Percentiles rank a stretch among this genome's conserved stretches.
Evolutionary conservation across 2,797 vertebrate species (phyloP).

Genomic region (Lutjanus campechanus): DNA sequence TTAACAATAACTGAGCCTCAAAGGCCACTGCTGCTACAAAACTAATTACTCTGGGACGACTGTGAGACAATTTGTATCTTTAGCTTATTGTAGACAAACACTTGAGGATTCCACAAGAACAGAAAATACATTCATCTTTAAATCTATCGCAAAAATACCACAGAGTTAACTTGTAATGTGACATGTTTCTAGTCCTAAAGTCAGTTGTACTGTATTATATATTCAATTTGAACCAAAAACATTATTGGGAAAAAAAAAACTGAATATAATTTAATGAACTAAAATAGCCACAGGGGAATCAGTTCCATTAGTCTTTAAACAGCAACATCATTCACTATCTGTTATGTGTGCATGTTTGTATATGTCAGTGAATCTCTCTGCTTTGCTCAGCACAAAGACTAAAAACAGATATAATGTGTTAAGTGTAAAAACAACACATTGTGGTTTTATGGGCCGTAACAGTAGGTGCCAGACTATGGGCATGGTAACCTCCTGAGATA

Average conservation of each 20-base stretch:
- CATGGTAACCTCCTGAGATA: no score
- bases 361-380: no score
- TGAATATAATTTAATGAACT: neutral
- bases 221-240: conserved; percentile 4
- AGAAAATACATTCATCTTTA: conserved; percentile 11
- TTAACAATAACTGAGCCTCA: conserved; percentile 66
- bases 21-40: conserved; percentile 53
- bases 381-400: neutral
- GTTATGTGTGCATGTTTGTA: neutral
- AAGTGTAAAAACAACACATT: no score
- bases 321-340: neutral
- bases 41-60: conserved; percentile 46
- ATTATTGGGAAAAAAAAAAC: neutral
- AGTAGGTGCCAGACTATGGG: no score
- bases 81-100: conserved; percentile 19
- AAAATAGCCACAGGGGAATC: neutral
- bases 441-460: no score
- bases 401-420: no score
- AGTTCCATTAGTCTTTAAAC: no score
- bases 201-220: neutral
- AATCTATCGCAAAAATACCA: neutral
- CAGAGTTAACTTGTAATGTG: neutral
- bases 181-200: conserved; percentile 4
- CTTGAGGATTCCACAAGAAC: neutral
- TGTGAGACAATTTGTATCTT: conserved; percentile 50